Conservation (phyloP, 2,797 vertebrate genomes). For the Rhynchonycteris naso region DNA sequence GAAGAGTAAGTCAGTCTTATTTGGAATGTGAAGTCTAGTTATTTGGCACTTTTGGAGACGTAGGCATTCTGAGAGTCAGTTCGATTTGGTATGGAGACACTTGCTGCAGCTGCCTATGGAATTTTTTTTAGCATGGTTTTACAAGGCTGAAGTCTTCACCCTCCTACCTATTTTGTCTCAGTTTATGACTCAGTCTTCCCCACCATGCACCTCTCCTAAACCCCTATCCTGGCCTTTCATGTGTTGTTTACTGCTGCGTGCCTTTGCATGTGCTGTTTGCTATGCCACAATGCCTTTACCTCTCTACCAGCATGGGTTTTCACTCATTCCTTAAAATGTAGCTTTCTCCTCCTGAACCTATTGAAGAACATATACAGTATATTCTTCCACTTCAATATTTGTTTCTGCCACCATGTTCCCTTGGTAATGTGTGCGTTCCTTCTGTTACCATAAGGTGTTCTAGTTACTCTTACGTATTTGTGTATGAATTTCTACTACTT, state of each 20-base stretch:
- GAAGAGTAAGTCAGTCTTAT: neutral
- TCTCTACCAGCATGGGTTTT: conserved; percentile 6
- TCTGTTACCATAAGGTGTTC: neutral
- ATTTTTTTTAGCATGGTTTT: conserved; percentile 21
- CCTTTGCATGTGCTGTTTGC: neutral
- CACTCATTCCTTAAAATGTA: conserved; percentile 9
- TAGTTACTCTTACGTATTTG: neutral
- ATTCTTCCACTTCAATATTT: neutral
- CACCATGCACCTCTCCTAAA: neutral
- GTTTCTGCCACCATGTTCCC: neutral
- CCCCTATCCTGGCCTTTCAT: neutral
- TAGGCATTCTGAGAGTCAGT: neutral
- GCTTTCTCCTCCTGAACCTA: neutral
- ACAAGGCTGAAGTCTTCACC: neutral
- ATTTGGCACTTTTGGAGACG: neutral
- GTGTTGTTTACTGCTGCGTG: neutral
- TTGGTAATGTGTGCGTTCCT: neutral
- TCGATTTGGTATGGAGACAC: neutral
- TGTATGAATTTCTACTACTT: neutral
- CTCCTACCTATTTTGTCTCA: neutral
- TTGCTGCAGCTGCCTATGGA: neutral
- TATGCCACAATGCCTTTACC: neutral
- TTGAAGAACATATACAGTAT: neutral
- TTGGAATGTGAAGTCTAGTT: neutral
- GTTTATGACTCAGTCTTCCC: conserved; percentile 5